Base-by-base conservation (phyloP, 1,140 invertebrate species). In the Andrena cerasifolii region DNA sequence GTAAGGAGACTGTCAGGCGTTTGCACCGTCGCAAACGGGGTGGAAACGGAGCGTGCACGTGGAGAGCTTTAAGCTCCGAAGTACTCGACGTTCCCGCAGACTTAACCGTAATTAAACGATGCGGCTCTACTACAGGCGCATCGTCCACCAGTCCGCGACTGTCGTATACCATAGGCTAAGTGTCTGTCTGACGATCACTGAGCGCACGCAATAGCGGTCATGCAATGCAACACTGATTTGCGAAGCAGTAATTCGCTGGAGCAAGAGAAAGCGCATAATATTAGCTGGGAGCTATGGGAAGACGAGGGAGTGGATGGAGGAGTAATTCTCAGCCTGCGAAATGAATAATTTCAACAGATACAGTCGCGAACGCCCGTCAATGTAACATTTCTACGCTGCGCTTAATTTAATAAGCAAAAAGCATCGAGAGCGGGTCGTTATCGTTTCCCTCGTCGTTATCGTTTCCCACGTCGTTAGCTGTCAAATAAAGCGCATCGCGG, bases 61-160 rank as follows among this genome's bases (percentile, higher is more conserved):
- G 31, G 12, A 49, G 24, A 28, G 24, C 49, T 24, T 54, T 54
- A 43, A 74, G 71, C 61, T 54, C 10, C 45, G 14, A 8, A 26
- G 26, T 45, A 56, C 28, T 75, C 21, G 10, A 1, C 16, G 49
- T 18, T 65, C 21, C 28, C 63, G 28, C 72, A 67, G 63, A 56
- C 72, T 75, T 67, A 56, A 21, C 62, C 51, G 40, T 75, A 75
- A 75, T 75, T 75, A 75, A 75, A 75, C 40, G 51, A 47, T 26
- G 40, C 40, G 51, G 40, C 28, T 47, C n/a, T 12, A 43, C 14
- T n/a, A 51, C 28, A 54, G n/a, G 56, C 43, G 21, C 7, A 14
- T 8, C 10, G 8, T 6, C 36, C 8, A 10, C 10, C 12, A 0
- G 16, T 33, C n/a, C 6, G 3, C 28, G 6, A 12, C 2, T 61